Base-by-base conservation (phyloP, 2,888 invertebrate species). In the Byasa hedistus region DNA sequence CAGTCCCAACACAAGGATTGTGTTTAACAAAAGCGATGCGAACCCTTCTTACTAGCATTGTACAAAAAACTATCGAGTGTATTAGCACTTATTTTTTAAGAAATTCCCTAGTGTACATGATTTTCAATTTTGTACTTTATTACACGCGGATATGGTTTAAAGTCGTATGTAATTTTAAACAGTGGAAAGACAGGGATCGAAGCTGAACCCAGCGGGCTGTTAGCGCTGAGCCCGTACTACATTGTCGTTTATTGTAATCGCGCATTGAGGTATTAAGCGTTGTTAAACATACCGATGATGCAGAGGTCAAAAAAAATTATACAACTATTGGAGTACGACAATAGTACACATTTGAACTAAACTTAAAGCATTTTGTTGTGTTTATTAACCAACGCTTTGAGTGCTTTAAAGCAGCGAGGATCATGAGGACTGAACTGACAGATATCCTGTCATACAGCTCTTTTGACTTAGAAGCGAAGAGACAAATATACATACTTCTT, bases 141-240 rank as follows among this genome's bases (percentile, higher is more conserved):
- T 48, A 2, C 44, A 8, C 23, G 8, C 0, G 4, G 0, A 21
- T 62, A 63, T 59, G 36, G 51, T 55, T 60, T 24, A 60, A 15
- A 54, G 27, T 39, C 4, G 27, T 0, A 3, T 23, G 17, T 32
- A 7, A 32, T 10, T 0, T 32, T 32, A 32, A 32, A 7, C 10
- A 32, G 32, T 32, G 10, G 8, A 32, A 7, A 10, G 32, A 32
- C 10, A 10, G 32, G 10, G 1, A 81, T 75, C 76, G 74, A 73
- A 78, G 80, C 76, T 76, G 74, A 78, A 72, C 77, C 65, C 77
- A 73, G 77, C 78, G 76, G 80, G 78, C 70, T 76, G 72, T 74
- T 74, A 72, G 57, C 66, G 70, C 78, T 76, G 77, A 77, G 72
- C 74, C 69, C 69, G 55, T 68, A 68, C 71, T 71, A 72, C 66